Base-by-base conservation (phyloP, 53 echinoderm and acorn worm genomes). In the Stichopus horrens region DNA sequence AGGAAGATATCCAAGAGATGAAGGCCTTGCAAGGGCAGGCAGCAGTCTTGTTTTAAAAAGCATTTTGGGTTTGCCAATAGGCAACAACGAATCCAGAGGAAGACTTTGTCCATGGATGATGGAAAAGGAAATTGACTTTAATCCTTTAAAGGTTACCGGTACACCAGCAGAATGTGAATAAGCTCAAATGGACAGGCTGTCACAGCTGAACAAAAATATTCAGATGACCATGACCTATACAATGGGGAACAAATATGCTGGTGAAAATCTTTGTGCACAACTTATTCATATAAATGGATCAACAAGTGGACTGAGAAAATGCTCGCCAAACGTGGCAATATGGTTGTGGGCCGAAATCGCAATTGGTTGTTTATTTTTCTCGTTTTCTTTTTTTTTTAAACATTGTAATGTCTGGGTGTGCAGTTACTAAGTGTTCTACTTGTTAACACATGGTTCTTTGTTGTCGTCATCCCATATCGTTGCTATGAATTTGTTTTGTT, bases 401-500 rank as follows among this genome's bases (percentile, higher is more conserved):
- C 71, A 68, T 68, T 68, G 71, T 68, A 68, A 68, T 68, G 71
- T 68, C 19, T 68, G 71, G 71, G 71, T 68, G 18, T 68, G 71
- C 19, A 68, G 71, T 19, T 68, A 68, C 19, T 68, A 6, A 68
- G 71, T 68, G 71, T 68, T 68, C 71, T 68, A 16, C 71, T 11
- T 68, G 18, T 68, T n/a, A 68, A 59, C 13, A 68, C 71, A 11
- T 19, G 18, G 71, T 68, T 68, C 71, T 68, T 68, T 68, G 71
- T 68, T 19, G 18, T 16, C 16, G 7, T 18, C 16, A n/a, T n/a
- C 71, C 18, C 16, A 14, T 19, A 68, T 18, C 71, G 19, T 9
- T 11, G 8, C 59, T 19, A 68, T 59, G 1, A 59, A n/a, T n/a
- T 68, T 68, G 19, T 68, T 68, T 68, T 68, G 13, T 19, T 59